Base-by-base conservation (phyloP, 2,888 invertebrate species). In the Pheosia gnoma region DNA sequence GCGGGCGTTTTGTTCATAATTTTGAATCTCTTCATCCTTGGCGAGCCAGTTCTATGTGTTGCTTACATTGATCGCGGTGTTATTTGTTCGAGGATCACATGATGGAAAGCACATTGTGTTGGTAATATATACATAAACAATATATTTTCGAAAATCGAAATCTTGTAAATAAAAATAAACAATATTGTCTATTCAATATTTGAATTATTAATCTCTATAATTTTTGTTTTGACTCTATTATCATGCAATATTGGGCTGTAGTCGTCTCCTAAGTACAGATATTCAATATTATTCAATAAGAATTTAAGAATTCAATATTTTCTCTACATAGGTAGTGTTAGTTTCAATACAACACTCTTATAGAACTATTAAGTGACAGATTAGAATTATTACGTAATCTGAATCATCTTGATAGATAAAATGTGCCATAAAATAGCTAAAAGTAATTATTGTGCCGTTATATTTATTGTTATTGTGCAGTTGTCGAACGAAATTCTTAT, bases 11-110 rank as follows among this genome's bases (percentile, higher is more conserved):
- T 79, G 79, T 80, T 83, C 83, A 82, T 84, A 82, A 83, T 86
- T 84, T 86, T 89, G 25, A 87, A 90, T 89, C 88, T 89, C 88
- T 87, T 86, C 81, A 86, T 87, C 85, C 76, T 62, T 65, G 62
- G 67, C 61, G 59, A 61, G 61, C 61, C 63, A 61, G 62, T 59
- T 59, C 63, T 67, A 63, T 66, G 62, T 52, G 52, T 60, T 39
- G 37, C 54, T 52, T 51, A 61, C 39, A 8, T 49, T 67, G 55
- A 61, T 69, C 67, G 63, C 67, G 25, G 58, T 68, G 61, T 65
- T 71, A 61, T 71, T 74, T 70, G 64, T 71, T 57, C 59, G 13
- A 36, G 57, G n/a, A 57, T 39, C 55, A 55, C 8, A n/a, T 51
- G 49, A 13, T 49, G 49, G 49, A 49, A 49, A 4, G 11, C 5